Conservation (phyloP, 2,888 invertebrate species). For the Chrysolina americana region DNA sequence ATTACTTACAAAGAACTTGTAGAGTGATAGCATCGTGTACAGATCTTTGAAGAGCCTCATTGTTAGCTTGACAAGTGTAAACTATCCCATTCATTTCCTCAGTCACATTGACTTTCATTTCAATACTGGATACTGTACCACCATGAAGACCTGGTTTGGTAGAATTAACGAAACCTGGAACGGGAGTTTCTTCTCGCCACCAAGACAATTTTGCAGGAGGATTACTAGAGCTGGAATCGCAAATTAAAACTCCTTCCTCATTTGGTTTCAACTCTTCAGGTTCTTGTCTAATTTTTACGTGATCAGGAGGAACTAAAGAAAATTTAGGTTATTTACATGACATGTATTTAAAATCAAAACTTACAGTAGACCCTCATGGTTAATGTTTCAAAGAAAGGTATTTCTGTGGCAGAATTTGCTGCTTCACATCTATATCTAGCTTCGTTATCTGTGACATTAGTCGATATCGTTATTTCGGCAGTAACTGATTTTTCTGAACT, state of each 20-base stretch:
- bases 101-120: conserved; percentile 84
- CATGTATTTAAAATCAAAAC: conserved; percentile 66
- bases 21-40: conserved; percentile 92
- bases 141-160: conserved; percentile 88
- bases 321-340: background rate
- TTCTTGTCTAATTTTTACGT: conserved; percentile 87
- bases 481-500: conserved; percentile 85
- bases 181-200: conserved; percentile 91
- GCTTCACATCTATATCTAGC: conserved; percentile 95
- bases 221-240: conserved; percentile 93
- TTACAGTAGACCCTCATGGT: conserved; percentile 93
- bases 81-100: conserved; percentile 89
- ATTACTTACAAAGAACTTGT: conserved; percentile 89
- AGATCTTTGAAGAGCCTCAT: conserved; percentile 85
- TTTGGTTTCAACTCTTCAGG: conserved; percentile 88
- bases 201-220: conserved; percentile 90
- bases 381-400: conserved; percentile 87
- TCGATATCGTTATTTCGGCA: conserved; percentile 86
- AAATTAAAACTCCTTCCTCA: conserved; percentile 83
- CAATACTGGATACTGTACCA: conserved; percentile 87
- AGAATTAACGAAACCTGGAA: conserved; percentile 80
- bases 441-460: conserved; percentile 95
- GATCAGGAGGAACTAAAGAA: conserved; percentile 86
- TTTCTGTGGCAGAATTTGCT: conserved; percentile 89
- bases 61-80: conserved; percentile 94